These are phyloP conservation scores for Atta texana DNA, from an alignment of 1,140 invertebrate genomes.

Conservation along the genomic window DNA sequence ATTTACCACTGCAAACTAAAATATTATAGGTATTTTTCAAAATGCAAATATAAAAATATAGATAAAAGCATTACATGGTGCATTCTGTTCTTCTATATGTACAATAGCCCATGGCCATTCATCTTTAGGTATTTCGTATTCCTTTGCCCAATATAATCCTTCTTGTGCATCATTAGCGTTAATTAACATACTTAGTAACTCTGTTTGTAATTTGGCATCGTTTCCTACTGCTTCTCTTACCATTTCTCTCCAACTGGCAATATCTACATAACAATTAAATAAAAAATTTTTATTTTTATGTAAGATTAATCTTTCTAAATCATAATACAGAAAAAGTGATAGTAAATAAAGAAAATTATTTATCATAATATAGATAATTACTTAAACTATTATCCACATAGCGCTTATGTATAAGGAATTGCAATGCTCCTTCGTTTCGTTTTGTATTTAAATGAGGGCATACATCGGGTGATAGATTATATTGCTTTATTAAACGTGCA, in stretches of 20 bases:
- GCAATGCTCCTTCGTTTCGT: slow-evolving; percentile 89
- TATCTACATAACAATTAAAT: slow-evolving; percentile 80
- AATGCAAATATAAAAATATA: not conserved
- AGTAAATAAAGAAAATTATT: too few species aligned
- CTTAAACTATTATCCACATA: slow-evolving; percentile 88
- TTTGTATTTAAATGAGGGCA: slow-evolving; percentile 89
- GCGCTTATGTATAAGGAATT: slow-evolving; percentile 89
- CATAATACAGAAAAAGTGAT: slow-evolving; percentile 26
- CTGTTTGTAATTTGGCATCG: slow-evolving; percentile 86
- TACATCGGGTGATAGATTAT: slow-evolving; percentile 87
- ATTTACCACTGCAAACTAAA: slow-evolving; percentile 55
- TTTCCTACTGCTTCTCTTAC: slow-evolving; percentile 88
- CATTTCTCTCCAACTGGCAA: slow-evolving; percentile 90
- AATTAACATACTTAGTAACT: slow-evolving; percentile 86
- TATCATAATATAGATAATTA: slow-evolving; percentile 74
- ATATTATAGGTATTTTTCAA: slow-evolving; percentile 14
- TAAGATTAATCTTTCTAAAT: not conserved
- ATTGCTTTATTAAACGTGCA: slow-evolving; percentile 88
- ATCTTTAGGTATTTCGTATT: slow-evolving; percentile 87
- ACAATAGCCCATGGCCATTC: slow-evolving; percentile 87
- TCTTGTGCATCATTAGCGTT: slow-evolving; percentile 87
- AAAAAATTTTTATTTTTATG: slow-evolving; percentile 39
- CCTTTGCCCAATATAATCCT: slow-evolving; percentile 88
- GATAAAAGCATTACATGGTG: slow-evolving; percentile 72
- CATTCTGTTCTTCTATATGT: slow-evolving; percentile 75